Evolutionary conservation across 1,140 invertebrate species (phyloP), one percentile per base, ranked within the genome.

Genomic region (Ptiloglossa arizonensis): DNA sequence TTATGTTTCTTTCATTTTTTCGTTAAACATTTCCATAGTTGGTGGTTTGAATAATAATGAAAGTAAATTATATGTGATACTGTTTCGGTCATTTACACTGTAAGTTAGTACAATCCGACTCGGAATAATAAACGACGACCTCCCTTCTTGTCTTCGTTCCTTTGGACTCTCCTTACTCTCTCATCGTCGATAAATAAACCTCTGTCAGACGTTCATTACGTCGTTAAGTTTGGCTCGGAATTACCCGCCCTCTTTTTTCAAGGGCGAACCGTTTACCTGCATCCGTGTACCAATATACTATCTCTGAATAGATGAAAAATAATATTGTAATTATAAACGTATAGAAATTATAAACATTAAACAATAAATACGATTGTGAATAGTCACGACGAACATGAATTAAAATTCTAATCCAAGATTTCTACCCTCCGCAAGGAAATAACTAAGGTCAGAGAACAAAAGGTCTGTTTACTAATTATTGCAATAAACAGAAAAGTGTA

Each of bases 181-280:
- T 38, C 69, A 60, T 54, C 69, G 44, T 78, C 87, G 75, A 90
- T 90, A 89, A 90, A 90, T 90, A 90, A 90, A 89, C 85, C 87
- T 79, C 79, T 83, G 86, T 86, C 89, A 86, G 88, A 88, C 86
- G 83, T 87, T 89, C 88, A 88, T 89, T 89, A 88, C 87, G 79
- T 87, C 88, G 88, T 90, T 60, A 60, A 60, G 56, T 59, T 59
- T 17, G 56, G 56, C n/a, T 35, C 56, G 57, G 79, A 87, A 78
- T 88, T 85, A 86, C 86, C 71, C 82, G 60, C 64, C 77, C 71
- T 69, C 66, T 72, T 68, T 67, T 54, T 68, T 24, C 64, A 9
- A 19, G 13, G 19, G 41, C 29, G 9, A 8, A 38, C 27, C 15
- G 19, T 38, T 68, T 24, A 35, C 19, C 48, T 54, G 29, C 9